Evolutionary conservation across 1,140 invertebrate genomes (phyloP), one percentile per base, ranked within the genome.

Genomic region (Dendroctonus ponderosae): DNA sequence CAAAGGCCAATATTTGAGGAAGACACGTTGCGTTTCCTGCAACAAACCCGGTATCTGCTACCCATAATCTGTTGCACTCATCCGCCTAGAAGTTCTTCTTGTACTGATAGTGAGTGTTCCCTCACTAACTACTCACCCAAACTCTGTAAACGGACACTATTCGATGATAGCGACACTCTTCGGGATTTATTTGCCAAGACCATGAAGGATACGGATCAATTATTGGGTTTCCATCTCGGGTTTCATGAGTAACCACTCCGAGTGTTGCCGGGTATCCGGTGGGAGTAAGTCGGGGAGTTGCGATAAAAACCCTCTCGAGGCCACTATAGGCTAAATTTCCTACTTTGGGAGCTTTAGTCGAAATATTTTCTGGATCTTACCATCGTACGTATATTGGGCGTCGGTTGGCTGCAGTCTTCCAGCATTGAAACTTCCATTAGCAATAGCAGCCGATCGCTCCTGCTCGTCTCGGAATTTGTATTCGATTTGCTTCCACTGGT

Each of bases 401-500:
- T 67, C 65, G 0, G 53, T 46, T 6, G 65, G 46, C 46, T 53
- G 56, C 5, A 67, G 12, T n/a, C 38, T 43, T 14, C 58, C 58
- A 15, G 44, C 39, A 43, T 59, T 48, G 48, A 60, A 67, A 14
- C 40, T 52, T 26, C 65, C 65, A 61, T 59, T 60, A 39, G 12
- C 15, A 11, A 67, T 60, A 26, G 56, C 65, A 11, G 51, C 38
- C 8, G 39, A 7, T 44, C 65, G 63, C 54, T 59, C 65, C 40
- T 60, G 38, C 52, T 67, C 65, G 46, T 40, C 52, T 49, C 11
- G n/a, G 43, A 53, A 67, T 38, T 50, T 53, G 26, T 59, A 66
- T 41, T 66, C 54, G 8, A 66, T 51, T 15, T 59, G 64, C n/a
- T 43, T 40, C 64, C 64, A 66, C 42, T 66, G 37, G 38, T 59